Percentiles rank a stretch among this genome's conserved stretches.
Conservation (phyloP, 1,140 invertebrate genomes). For the Cherax destructor region DNA sequence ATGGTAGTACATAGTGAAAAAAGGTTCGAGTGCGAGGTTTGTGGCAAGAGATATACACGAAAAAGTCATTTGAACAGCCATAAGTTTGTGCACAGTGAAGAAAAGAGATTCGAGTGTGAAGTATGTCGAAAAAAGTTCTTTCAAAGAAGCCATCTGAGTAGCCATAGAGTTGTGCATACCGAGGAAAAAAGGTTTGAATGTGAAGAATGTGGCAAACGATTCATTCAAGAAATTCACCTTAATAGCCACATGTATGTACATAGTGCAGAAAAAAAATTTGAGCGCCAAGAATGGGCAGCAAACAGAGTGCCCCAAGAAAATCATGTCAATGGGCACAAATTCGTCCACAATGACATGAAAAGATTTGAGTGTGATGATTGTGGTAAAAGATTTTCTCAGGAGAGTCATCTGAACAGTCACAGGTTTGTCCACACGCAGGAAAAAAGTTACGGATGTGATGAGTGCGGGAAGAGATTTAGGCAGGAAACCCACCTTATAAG, state of each 20-base stretch:
- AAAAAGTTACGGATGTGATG: conserved; percentile 47
- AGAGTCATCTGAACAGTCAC: conserved; percentile 53
- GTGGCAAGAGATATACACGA: conserved; percentile 74
- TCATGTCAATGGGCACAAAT: conserved; percentile 48
- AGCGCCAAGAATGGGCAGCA: conserved; percentile 48
- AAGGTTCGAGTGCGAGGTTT: conserved; percentile 74
- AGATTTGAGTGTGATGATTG: conserved; percentile 58
- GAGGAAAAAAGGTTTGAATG: conserved; percentile 54
- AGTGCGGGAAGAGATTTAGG: conserved; percentile 54
- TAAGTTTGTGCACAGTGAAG: conserved; percentile 57
- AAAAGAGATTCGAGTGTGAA: conserved; percentile 52
- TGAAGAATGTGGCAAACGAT: conserved; percentile 47
- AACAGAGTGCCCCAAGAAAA: conserved; percentile 47
- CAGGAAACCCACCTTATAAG: conserved; percentile 61
- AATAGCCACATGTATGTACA: conserved; percentile 57
- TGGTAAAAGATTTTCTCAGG: conserved; percentile 54
- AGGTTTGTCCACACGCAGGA: conserved; percentile 56
- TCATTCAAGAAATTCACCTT: conserved; percentile 46
- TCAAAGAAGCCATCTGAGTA: conserved; percentile 51
- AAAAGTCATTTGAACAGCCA: conserved; percentile 74
- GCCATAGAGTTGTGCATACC: conserved; percentile 54
- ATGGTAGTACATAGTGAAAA: conserved; percentile 73
- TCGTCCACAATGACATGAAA: conserved; percentile 53
- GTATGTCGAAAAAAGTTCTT: conserved; percentile 47
- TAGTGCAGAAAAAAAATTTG: conserved; percentile 55